Evolutionary conservation across 2,113 vertebrate species (phyloP).

Genomic region (Lagopus muta): DNA sequence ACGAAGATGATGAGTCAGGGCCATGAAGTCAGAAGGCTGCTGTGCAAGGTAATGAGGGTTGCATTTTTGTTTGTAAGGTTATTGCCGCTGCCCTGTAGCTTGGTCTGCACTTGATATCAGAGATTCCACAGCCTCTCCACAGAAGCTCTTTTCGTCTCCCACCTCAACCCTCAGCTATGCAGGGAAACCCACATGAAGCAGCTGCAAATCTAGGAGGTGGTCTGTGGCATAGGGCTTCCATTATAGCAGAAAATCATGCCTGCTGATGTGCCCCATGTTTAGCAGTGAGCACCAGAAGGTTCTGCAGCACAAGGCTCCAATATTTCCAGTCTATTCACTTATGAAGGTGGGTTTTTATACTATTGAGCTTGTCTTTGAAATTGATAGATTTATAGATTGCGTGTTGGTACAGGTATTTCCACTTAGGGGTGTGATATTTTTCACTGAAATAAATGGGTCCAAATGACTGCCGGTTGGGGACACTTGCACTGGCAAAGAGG

Average conservation of each 20-base stretch:
- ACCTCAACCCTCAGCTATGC: background rate
- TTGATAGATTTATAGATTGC: background rate
- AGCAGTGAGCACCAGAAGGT: background rate
- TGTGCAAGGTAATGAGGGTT: background rate
- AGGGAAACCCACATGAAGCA: background rate
- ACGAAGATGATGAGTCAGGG: slow-evolving; percentile 31
- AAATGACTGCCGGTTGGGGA: background rate
- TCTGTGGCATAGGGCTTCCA: background rate
- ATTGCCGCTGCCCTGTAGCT: background rate
- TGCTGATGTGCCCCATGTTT: background rate
- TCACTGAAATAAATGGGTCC: slow-evolving; percentile 11
- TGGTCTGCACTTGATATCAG: background rate
- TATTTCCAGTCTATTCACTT: background rate
- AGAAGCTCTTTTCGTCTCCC: background rate
- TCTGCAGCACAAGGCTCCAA: background rate
- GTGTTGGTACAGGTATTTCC: background rate
- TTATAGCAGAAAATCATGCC: background rate
- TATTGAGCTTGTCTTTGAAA: background rate
- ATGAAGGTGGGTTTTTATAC: background rate
- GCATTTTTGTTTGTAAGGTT: slow-evolving; percentile 27
- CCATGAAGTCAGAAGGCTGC: background rate
- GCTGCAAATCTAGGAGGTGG: background rate
- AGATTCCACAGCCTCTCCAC: background rate
- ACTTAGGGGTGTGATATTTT: background rate
- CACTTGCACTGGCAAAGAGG: background rate